Evolutionary conservation across 2,113 vertebrate genomes (phyloP), one percentile per base, ranked within the genome.

Genomic region (Urocitellus parryii): DNA sequence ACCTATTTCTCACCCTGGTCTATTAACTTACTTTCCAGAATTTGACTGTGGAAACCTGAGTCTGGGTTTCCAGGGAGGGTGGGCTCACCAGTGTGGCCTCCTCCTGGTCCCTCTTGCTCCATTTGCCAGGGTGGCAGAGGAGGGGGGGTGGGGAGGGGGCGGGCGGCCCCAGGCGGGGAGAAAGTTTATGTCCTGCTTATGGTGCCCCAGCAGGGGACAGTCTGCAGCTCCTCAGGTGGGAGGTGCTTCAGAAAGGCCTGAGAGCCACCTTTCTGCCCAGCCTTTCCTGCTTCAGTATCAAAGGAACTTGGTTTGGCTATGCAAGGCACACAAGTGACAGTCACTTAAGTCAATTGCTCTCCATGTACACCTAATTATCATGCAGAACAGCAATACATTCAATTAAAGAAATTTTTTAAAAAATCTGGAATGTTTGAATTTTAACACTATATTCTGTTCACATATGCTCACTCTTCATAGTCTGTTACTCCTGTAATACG

Each of bases 321-420:
- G 13, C 14, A 45, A 86, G 78, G 34, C 91, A 86, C 73, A 83
- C 34, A 91, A 37, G 61, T 29, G 86, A 83, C n/a, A 70, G 82
- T 61, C 81, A 70, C 82, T 91, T 32, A 78, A 53, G 61, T 83
- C 81, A 74, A 25, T 1, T 93, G 63, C 39, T 96, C 73, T 78
- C 42, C 0, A 13, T 32, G 68, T 42, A 91, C 18, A 45, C 34
- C 42, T 88, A 91, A 78, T 94, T 84, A 91, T 42, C 77, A 51
- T 5, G 63, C 2, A 74, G 81, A 48, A 20, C 10, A 45, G n/a
- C 48, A 65, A 76, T 6, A 8, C 48, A 61, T 37, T 45, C 70
- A 88, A 39, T 83, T 63, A 88, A 91, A 85, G 53, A 27, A 58
- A 80, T 45, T 45, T 45, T 45, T 45, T 45, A 29, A 16, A 37